These are phyloP conservation scores for Plagiodera versicolora DNA, from an alignment of 2,888 invertebrate species.

Conservation along the genomic window DNA sequence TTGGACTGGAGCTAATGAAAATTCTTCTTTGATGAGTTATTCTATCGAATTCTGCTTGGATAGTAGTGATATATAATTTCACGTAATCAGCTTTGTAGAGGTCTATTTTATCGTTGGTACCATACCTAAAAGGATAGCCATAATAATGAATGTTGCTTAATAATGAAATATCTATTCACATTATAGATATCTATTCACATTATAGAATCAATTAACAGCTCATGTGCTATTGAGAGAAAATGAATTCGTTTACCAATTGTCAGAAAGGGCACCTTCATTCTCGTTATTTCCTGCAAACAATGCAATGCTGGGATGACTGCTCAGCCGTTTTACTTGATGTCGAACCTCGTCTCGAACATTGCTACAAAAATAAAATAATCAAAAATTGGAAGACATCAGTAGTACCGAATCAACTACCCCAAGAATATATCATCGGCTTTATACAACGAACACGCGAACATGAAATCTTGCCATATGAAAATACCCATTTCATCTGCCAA, in stretches of 20 bases:
- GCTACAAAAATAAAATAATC: slow-evolving; percentile 49
- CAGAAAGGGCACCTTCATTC: slow-evolving; percentile 86
- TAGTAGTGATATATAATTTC: slow-evolving; percentile 77
- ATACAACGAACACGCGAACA: slow-evolving; percentile 97
- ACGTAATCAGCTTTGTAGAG: slow-evolving; percentile 69
- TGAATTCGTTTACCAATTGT: slow-evolving; percentile 68
- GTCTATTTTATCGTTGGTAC: slow-evolving; percentile 40
- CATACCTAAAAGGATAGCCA: slow-evolving; percentile 61
- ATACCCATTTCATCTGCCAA: slow-evolving; percentile 87
- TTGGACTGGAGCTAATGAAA: slow-evolving; percentile 88
- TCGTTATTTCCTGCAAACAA: slow-evolving; percentile 97
- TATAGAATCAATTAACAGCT: too few relatives aligned
- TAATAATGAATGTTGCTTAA: too few relatives aligned
- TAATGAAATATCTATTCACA: too few relatives aligned
- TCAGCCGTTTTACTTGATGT: slow-evolving; percentile 80
- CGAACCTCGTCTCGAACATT: slow-evolving; percentile 75
- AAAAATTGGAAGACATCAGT: neutral
- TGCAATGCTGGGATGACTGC: slow-evolving; percentile 83
- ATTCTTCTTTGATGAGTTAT: slow-evolving; percentile 64
- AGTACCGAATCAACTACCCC: slow-evolving; percentile 50
- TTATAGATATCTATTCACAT: too few relatives aligned
- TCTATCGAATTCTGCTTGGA: slow-evolving; percentile 65
- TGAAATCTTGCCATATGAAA: slow-evolving; percentile 96
- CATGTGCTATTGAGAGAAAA: neutral
- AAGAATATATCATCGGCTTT: slow-evolving; percentile 76